Percentiles rank a stretch among this genome's conserved stretches.
These are phyloP conservation scores for Drosophila pseudotakahashii DNA, from an alignment of 2,888 invertebrate species.

Conservation along the genomic window DNA sequence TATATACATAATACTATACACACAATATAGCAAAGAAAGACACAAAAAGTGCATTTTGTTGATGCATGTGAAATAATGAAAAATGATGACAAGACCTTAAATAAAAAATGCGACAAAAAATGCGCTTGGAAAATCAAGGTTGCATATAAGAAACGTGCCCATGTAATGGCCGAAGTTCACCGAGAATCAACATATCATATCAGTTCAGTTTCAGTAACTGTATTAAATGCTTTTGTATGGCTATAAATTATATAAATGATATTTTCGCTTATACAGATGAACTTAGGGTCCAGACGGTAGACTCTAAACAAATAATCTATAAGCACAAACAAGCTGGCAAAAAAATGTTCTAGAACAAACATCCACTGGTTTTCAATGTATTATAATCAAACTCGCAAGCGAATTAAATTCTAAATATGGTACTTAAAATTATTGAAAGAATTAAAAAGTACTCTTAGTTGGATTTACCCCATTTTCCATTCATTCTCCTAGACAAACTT, in stretches of 20 bases:
- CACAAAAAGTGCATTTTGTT: constrained; percentile 60
- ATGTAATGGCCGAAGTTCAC: constrained; percentile 46
- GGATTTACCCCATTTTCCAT: neutral
- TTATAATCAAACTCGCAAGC: no score
- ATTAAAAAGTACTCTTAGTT: no score
- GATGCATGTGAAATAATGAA: constrained; percentile 74
- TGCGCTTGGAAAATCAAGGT: constrained; percentile 74
- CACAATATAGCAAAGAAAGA: constrained; percentile 43
- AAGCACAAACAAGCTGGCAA: constrained; percentile 24
- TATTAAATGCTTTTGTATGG: neutral
- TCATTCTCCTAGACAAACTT: neutral
- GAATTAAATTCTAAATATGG: no score
- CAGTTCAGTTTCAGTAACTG: constrained; percentile 13
- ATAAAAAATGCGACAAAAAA: constrained; percentile 41
- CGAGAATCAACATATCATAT: constrained; percentile 18
- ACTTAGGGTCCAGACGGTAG: constrained; percentile 40
- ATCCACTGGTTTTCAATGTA: neutral
- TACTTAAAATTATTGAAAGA: no score
- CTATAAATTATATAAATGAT: neutral
- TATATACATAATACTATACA: constrained; percentile 19
- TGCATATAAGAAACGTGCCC: constrained; percentile 69
- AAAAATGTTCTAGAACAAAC: constrained; percentile 10
- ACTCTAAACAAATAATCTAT: constrained; percentile 46
- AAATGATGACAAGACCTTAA: constrained; percentile 57
- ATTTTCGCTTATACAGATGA: constrained; percentile 40